phyloP scores from a whole-genome alignment of 1,140 invertebrate species.

The Eriosoma lanigerum region DNA sequence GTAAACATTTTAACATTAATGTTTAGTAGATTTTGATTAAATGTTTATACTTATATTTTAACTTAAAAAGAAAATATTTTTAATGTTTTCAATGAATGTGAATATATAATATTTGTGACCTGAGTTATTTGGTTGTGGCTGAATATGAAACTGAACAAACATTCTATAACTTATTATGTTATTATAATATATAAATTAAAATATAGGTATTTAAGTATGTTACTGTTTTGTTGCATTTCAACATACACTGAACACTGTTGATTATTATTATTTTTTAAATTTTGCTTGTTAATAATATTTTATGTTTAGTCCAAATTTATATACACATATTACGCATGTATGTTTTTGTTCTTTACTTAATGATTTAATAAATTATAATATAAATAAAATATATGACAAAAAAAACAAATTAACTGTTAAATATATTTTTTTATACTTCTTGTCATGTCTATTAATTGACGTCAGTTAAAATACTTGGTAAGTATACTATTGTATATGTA shows the following conservation, averaged over 20 bases:
- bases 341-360: background rate
- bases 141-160: background rate
- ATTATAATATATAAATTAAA: background rate
- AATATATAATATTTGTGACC: background rate
- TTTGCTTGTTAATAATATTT: slow-evolving; percentile 24
- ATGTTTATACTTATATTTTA: slow-evolving; percentile 24
- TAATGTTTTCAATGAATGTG: background rate
- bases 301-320: background rate
- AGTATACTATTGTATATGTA: no score
- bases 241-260: slow-evolving; percentile 1
- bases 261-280: slow-evolving; percentile 32
- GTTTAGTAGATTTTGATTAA: slow-evolving; percentile 27
- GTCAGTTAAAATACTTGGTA: no score
- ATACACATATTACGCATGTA: background rate
- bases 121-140: slow-evolving; percentile 18
- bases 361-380: background rate
- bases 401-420: background rate
- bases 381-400: slow-evolving; percentile 1
- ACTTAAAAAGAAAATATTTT: background rate
- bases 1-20: slow-evolving; percentile 10
- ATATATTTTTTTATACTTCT: no score
- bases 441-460: no score
- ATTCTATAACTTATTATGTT: slow-evolving; percentile 16
- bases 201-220: background rate
- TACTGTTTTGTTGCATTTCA: background rate